Conservation (phyloP, 2,888 invertebrate species). For the Camptogramma bilineatum region DNA sequence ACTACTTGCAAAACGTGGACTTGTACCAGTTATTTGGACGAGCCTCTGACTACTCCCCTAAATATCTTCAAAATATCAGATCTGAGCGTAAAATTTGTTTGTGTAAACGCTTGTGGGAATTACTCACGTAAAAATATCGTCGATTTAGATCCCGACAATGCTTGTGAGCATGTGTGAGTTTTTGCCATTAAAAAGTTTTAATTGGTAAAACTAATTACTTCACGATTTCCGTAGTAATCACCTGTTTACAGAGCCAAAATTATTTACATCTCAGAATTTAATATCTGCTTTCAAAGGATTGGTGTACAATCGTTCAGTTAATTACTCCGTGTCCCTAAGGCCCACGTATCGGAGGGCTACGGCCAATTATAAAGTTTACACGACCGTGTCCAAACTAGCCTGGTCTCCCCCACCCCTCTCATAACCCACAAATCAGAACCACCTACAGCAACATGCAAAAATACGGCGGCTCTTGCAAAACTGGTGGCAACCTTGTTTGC, state of each 20-base stretch:
- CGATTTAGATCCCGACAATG: too few species aligned
- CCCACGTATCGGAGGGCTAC: constrained; percentile 71
- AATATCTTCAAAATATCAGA: too few species aligned
- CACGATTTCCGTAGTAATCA: not conserved
- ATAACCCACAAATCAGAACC: constrained; percentile 27
- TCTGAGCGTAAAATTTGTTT: too few species aligned
- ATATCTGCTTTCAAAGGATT: constrained; percentile 29
- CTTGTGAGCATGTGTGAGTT: too few species aligned
- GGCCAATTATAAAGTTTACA: constrained; percentile 82
- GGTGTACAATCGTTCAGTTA: constrained; percentile 67
- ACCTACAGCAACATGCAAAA: constrained; percentile 40
- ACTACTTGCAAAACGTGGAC: too few species aligned
- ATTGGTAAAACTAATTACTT: not conserved
- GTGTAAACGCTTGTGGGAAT: too few species aligned
- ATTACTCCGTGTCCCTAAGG: constrained; percentile 67
- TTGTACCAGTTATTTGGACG: too few species aligned
- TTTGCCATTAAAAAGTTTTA: not conserved
- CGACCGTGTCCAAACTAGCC: constrained; percentile 52
- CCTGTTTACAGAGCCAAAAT: not conserved
- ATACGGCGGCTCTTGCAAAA: constrained; percentile 46
- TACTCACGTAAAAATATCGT: too few species aligned
- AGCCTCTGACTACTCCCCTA: too few species aligned
- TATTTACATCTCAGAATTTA: constrained; percentile 22
- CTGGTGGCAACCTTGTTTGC: constrained; percentile 67
- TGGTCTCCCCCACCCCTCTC: constrained; percentile 46